phyloP scores from a whole-genome alignment of 37 sponge, comb jelly and placozoan genomes.

The Haliclona indistincta region DNA sequence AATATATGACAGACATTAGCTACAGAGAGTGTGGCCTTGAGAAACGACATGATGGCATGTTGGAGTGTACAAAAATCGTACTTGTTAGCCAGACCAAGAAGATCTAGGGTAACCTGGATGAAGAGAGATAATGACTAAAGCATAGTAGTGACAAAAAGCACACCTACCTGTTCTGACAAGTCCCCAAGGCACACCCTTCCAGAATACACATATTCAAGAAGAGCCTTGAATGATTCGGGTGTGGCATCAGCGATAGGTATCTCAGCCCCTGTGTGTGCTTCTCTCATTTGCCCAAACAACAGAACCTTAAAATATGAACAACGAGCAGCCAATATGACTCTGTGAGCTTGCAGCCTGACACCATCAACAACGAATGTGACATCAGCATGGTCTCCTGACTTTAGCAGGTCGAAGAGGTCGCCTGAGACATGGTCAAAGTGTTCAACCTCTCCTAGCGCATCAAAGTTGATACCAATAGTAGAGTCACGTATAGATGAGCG shows the following conservation, averaged over 20 bases:
- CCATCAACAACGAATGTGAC: slow-evolving; percentile 77
- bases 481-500: slow-evolving; percentile 77
- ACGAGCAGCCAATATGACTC: slow-evolving; percentile 74
- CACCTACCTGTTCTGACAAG: slow-evolving; percentile 62
- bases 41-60: slow-evolving; percentile 63
- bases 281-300: slow-evolving; percentile 83
- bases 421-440: slow-evolving; percentile 80
- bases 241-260: slow-evolving; percentile 69
- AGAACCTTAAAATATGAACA: slow-evolving; percentile 80
- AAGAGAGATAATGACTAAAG: background rate
- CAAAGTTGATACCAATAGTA: slow-evolving; percentile 82
- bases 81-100: slow-evolving; percentile 82
- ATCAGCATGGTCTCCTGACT: slow-evolving; percentile 66
- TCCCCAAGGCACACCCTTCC: slow-evolving; percentile 74
- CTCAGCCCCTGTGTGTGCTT: slow-evolving; percentile 54
- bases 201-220: slow-evolving; percentile 81
- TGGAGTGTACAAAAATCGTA: slow-evolving; percentile 79
- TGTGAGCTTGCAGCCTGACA: slow-evolving; percentile 65
- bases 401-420: slow-evolving; percentile 70
- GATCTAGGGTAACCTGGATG: slow-evolving; percentile 63
- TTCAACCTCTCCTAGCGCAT: slow-evolving; percentile 85
- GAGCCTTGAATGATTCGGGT: slow-evolving; percentile 63
- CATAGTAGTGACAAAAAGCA: background rate
- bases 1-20: slow-evolving; percentile 77
- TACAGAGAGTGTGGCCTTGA: slow-evolving; percentile 70